These are phyloP conservation scores for Hermetia illucens DNA, from an alignment of 1,140 invertebrate genomes.

Conservation along the genomic window DNA sequence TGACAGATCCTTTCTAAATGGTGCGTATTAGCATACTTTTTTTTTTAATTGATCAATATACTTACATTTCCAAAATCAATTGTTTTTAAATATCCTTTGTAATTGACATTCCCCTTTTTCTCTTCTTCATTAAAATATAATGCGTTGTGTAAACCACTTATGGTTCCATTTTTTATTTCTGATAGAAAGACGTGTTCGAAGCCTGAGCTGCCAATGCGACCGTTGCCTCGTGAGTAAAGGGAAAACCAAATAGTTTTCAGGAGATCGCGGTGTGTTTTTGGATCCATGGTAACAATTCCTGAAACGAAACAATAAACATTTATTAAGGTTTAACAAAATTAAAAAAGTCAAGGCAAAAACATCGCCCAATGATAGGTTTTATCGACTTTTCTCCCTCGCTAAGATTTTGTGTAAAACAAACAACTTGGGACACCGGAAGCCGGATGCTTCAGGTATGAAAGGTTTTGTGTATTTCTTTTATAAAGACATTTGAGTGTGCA, in stretches of 20 bases:
- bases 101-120: slow-evolving; percentile 45
- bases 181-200: slow-evolving; percentile 81
- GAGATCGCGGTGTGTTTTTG: slow-evolving; percentile 52
- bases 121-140: slow-evolving; percentile 70
- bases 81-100: slow-evolving; percentile 66
- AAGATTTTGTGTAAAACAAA: no score
- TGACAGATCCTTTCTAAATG: slow-evolving; percentile 57
- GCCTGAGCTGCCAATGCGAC: slow-evolving; percentile 62
- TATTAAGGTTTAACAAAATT: slow-evolving; percentile 2
- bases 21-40: not conserved
- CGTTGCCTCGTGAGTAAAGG: slow-evolving; percentile 60
- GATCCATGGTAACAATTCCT: slow-evolving; percentile 42
- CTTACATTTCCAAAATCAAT: slow-evolving; percentile 54
- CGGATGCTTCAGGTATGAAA: no score
- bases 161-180: slow-evolving; percentile 61
- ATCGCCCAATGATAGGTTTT: no score
- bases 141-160: slow-evolving; percentile 80
- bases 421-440: no score
- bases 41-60: slow-evolving; percentile 10
- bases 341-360: slow-evolving; percentile 2
- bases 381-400: no score
- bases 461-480: no score
- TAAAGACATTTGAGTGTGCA: no score
- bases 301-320: slow-evolving; percentile 12
- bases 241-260: slow-evolving; percentile 68